These are phyloP conservation scores for Papilio xuthus DNA, from an alignment of 1,140 invertebrate species.

Conservation along the genomic window DNA sequence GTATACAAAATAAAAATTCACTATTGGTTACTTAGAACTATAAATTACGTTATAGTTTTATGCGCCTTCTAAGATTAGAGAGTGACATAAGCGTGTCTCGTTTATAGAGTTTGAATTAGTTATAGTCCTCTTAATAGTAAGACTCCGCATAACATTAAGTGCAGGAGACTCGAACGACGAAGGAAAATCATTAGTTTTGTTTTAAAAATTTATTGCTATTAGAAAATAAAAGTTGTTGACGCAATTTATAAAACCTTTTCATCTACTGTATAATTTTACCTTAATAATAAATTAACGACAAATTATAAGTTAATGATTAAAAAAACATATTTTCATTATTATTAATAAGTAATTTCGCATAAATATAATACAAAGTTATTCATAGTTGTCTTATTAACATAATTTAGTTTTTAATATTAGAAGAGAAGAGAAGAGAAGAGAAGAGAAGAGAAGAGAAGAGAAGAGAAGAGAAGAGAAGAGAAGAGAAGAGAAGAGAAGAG, in stretches of 20 bases:
- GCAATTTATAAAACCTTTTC: neutral
- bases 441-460: too few relatives aligned
- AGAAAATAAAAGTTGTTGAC: neutral
- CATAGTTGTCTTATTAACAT: neutral
- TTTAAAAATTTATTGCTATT: neutral
- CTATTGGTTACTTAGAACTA: neutral
- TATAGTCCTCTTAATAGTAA: neutral
- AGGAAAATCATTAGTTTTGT: neutral
- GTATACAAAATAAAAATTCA: neutral
- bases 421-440: too few relatives aligned
- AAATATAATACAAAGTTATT: neutral
- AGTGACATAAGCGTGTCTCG: neutral
- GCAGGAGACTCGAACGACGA: neutral
- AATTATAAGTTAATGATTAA: too few relatives aligned
- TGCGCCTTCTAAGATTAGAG: neutral
- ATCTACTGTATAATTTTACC: neutral
- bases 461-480: too few relatives aligned
- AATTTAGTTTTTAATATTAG: neutral
- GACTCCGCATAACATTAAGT: neutral
- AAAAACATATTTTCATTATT: neutral
- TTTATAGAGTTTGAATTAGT: neutral
- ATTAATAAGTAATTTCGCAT: too few relatives aligned
- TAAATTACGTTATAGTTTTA: neutral
- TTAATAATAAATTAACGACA: too few relatives aligned
- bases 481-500: too few relatives aligned